Evolutionary conservation across 1,140 invertebrate species (phyloP), one percentile per base, ranked within the genome.

Genomic region (Leguminivora glycinivorella): DNA sequence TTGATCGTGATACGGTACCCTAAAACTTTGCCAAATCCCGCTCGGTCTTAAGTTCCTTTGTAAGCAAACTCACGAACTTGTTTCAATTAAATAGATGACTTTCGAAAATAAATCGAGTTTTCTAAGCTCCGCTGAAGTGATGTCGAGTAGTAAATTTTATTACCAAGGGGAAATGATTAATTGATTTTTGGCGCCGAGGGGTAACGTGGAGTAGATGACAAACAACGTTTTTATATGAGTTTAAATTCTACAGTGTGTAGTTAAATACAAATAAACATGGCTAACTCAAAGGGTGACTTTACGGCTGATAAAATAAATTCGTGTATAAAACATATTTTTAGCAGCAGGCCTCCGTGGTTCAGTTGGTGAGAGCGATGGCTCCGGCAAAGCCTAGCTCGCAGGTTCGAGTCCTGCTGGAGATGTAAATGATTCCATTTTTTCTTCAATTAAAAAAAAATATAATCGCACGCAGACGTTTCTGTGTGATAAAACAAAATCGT

Each of bases 61-160:
- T 38, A 40, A 43, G 56, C 73, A 60, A 72, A 80, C 77, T 83
- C 77, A 68, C 73, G 74, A 81, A 83, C 77, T 83, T 82, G 71
- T 78, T 78, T 79, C 83, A 84, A 83, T 84, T 84, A 82, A 84
- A 86, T 83, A 82, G 81, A 83, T 84, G 84, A 83, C 79, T 82
- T 83, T 83, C 73, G 69, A 75, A 82, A 83, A 85, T 82, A 82
- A 82, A 83, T 83, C 83, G 76, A 82, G 76, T 85, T 81, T 83
- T 78, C 77, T 79, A 72, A 76, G 74, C 67, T 70, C 34, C 9
- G 56, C 56, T 56, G 69, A 60, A 74, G 78, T 77, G 80, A 77
- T 73, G 78, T 78, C 69, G 60, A 80, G 76, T 82, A 82, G 80
- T 82, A 77, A 78, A 82, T 82, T 82, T 82, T 82, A 82, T 82